phyloP scores from a whole-genome alignment of 2,797 vertebrate species.

The Sebastolobus altivelis region DNA sequence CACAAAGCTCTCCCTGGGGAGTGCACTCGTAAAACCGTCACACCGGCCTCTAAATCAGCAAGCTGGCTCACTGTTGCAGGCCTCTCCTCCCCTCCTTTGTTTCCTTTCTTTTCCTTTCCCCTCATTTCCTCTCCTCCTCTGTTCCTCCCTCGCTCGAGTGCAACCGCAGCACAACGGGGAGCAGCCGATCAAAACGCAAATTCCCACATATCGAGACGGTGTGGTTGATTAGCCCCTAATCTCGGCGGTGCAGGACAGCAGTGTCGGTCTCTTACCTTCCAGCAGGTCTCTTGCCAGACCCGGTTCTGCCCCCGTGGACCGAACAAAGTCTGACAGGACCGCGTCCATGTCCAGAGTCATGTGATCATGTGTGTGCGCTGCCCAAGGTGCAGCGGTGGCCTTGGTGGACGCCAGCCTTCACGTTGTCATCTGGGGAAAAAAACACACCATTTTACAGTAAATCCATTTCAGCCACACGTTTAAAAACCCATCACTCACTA shows the following conservation, averaged over 20 bases:
- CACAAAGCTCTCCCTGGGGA: constrained; percentile 78
- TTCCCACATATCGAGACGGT: background rate
- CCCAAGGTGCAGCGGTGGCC: constrained; percentile 91
- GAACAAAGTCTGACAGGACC: constrained; percentile 99
- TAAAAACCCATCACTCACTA: constrained; percentile 17
- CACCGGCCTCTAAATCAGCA: constrained; percentile 79
- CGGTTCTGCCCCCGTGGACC: constrained; percentile 99
- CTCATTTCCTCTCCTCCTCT: constrained; percentile 40
- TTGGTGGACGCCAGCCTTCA: constrained; percentile 91
- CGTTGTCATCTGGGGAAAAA: constrained; percentile 90
- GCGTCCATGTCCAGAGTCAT: constrained; percentile 99
- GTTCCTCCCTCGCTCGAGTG: background rate
- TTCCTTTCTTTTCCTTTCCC: constrained; percentile 39
- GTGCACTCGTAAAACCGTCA: constrained; percentile 79
- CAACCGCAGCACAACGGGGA: constrained; percentile 13
- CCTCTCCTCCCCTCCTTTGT: constrained; percentile 43
- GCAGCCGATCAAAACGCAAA: constrained; percentile 22
- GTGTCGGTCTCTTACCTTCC: constrained; percentile 90
- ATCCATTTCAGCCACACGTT: constrained; percentile 21
- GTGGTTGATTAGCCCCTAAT: background rate
- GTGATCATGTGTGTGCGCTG: constrained; percentile 94
- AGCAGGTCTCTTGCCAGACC: constrained; percentile 99
- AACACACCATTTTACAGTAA: constrained; percentile 2
- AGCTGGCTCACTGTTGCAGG: constrained; percentile 46
- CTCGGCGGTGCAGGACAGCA: background rate